Evolutionary conservation across 2,113 vertebrate genomes (phyloP).

Genomic region (Osmerus eperlanus): DNA sequence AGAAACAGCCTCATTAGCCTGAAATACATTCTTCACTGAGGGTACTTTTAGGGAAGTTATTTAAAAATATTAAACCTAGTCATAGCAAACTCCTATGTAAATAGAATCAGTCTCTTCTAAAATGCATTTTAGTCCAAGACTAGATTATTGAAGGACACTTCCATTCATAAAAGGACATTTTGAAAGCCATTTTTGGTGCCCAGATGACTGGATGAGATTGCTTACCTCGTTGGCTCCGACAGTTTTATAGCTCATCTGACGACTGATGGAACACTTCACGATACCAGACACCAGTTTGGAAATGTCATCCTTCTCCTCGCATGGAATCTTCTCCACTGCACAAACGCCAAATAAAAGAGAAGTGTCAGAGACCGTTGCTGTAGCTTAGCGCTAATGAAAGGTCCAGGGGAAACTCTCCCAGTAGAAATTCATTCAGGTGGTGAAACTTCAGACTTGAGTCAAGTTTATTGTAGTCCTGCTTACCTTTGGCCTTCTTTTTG

Average conservation of each 20-base stretch:
- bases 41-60: too few species aligned
- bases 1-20: too few species aligned
- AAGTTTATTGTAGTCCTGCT: constrained; percentile 8
- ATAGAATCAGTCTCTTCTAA: too few species aligned
- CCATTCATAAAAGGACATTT: too few species aligned
- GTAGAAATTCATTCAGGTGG: not conserved
- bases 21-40: too few species aligned
- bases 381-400: too few species aligned
- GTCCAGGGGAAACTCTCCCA: too few species aligned
- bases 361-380: not conserved
- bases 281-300: constrained; percentile 90
- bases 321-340: constrained; percentile 80
- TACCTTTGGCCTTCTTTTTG: constrained; percentile 88
- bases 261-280: constrained; percentile 86
- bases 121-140: too few species aligned
- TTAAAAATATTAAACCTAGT: too few species aligned
- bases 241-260: constrained; percentile 86
- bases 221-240: constrained; percentile 80
- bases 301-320: constrained; percentile 84
- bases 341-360: not conserved
- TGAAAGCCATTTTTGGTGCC: not conserved
- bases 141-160: too few species aligned
- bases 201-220: not conserved
- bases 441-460: not conserved
- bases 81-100: too few species aligned